phyloP scores from a whole-genome alignment of 2,113 vertebrate genomes.

The Synchiropus splendidus region DNA sequence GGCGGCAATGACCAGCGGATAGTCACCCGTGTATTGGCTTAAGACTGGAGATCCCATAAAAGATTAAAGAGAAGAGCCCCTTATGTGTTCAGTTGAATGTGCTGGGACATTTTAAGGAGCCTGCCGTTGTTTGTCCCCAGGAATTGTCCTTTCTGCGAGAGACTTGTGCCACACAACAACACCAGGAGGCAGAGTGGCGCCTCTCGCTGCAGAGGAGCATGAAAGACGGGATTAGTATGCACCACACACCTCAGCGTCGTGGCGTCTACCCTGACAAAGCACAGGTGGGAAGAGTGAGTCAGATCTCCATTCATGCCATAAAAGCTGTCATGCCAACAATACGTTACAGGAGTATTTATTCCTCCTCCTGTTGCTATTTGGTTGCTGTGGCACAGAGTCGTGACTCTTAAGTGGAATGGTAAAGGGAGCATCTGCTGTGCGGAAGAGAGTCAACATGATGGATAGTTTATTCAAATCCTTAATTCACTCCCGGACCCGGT shows the following conservation, averaged over 20 bases:
- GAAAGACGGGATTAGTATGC: constrained; percentile 40
- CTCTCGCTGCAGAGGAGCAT: constrained; percentile 28
- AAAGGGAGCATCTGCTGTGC: constrained; percentile 16
- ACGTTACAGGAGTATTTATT: constrained; percentile 17
- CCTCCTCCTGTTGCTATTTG: neutral
- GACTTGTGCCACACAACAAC: constrained; percentile 20
- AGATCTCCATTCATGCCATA: constrained; percentile 35
- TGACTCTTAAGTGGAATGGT: constrained; percentile 16
- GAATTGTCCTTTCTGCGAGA: constrained; percentile 7
- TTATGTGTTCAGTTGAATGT: too few relatives aligned
- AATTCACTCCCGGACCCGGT: constrained; percentile 25
- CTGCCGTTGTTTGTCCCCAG: too few relatives aligned
- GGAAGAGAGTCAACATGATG: constrained; percentile 30
- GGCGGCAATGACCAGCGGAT: constrained; percentile 11
- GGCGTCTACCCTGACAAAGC: constrained; percentile 40
- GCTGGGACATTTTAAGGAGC: too few relatives aligned
- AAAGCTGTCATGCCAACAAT: constrained; percentile 27
- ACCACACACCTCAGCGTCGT: constrained; percentile 21
- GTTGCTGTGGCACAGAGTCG: constrained; percentile 3
- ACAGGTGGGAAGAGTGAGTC: constrained; percentile 40
- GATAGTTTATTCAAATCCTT: constrained; percentile 33
- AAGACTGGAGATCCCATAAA: too few relatives aligned
- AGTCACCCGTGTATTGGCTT: too few relatives aligned
- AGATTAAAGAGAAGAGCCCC: too few relatives aligned
- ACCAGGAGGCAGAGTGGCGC: constrained; percentile 36